phyloP scores from a whole-genome alignment of 2,113 vertebrate species.

The Hemicordylus capensis region DNA sequence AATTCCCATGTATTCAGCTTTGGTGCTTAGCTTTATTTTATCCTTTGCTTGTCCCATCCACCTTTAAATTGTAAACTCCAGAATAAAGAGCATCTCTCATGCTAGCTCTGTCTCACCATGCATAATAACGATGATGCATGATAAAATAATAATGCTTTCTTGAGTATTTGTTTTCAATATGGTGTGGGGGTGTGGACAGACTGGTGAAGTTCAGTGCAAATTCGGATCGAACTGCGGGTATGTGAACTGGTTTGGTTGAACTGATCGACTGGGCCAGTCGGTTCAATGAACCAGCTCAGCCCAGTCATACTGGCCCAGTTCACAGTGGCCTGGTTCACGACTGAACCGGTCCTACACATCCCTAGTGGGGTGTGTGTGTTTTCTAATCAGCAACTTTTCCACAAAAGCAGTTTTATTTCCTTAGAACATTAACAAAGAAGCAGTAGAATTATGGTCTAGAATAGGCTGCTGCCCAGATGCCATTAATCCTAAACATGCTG shows the following conservation, averaged over 20 bases:
- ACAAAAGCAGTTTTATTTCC: not conserved
- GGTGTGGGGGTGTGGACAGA: too few species aligned
- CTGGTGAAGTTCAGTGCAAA: too few species aligned
- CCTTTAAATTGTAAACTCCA: not conserved
- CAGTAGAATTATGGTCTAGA: not conserved
- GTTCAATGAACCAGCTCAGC: too few species aligned
- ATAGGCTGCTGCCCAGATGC: not conserved
- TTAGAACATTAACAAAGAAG: not conserved
- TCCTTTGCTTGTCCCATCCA: not conserved
- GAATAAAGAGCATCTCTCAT: not conserved
- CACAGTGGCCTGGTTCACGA: too few species aligned
- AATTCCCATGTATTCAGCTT: not conserved
- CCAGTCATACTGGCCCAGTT: too few species aligned
- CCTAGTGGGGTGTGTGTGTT: not conserved
- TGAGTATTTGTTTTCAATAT: not conserved
- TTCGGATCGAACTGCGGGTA: too few species aligned
- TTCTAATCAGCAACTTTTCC: not conserved
- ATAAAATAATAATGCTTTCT: not conserved
- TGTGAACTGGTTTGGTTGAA: too few species aligned
- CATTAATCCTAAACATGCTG: not conserved
- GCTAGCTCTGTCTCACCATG: not conserved
- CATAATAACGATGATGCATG: not conserved
- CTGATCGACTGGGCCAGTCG: too few species aligned
- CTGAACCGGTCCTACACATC: too few species aligned
- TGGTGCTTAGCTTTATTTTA: not conserved